Evolutionary conservation across 2,113 vertebrate species (phyloP), one percentile per base, ranked within the genome.

Genomic region (Pontoporia blainvillei): DNA sequence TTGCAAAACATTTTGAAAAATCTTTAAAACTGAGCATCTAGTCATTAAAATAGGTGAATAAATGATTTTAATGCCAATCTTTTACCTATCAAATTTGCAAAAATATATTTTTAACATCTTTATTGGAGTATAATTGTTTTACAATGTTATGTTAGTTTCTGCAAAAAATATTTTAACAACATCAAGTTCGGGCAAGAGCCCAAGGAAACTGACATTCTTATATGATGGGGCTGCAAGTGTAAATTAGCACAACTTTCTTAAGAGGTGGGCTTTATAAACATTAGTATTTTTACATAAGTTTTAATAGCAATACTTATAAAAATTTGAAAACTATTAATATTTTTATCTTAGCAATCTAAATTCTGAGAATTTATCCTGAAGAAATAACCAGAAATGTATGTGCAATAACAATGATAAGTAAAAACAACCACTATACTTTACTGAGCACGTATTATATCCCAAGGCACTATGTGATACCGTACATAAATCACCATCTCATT

Each of bases 401-500:
- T 69, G n/a, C 9, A 88, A 86, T 31, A 90, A 78, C 61, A 52
- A 67, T 52, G 29, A 18, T 59, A 86, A 75, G 34, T 73, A 95
- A 94, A 95, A 90, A 73, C 6, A 92, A 66, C 29, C 54, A 90
- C 17, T 83, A 21, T 5, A 76, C 29, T 93, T 95, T 84, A 88
- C 0, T 72, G 39, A 93, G 62, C 59, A 78, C 15, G 36, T 72
- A 73, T 14, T 92, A 79, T 73, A 57, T 78, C 31, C 52, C 34
- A 88, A 86, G 76, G 36, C 31, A 86, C 4, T 90, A 39, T 17
- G 39, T 61, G 39, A 91, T 61, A 96, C 85, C 72, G 90, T 66
- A 93, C 23, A 82, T 62, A 91, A 72, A 91, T 88, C 62, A 86
- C 29, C 57, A 86, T 94, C 49, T 97, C 67, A 90, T 83, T 93